Base-by-base conservation (phyloP, 2,888 invertebrate species). In the Drosophila melanosoma region DNA sequence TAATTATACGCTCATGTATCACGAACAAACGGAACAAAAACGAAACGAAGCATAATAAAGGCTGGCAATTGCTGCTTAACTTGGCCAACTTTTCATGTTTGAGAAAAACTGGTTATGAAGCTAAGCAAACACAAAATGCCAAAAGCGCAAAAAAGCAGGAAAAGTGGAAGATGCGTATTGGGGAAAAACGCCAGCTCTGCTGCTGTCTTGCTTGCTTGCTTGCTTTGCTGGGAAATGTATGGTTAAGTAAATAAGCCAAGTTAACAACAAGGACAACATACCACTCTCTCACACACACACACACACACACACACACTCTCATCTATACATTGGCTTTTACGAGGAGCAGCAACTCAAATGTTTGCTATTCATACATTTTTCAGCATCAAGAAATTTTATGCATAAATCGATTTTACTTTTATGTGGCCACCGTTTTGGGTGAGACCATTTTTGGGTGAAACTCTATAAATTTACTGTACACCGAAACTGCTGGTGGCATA, bases 41-140 rank as follows among this genome's bases (percentile, higher is more conserved):
- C 73, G 49, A 69, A 76, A 76, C 59, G 62, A 65, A 58, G 56
- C 42, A 69, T 69, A 60, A 78, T 76, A 83, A 77, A 67, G 68
- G 57, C n/a, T 51, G 74, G 59, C 86, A 73, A 71, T 74, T 69
- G 79, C 77, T 81, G 90, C 86, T 87, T 86, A 79, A 76, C 87
- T 87, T 90, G 83, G 83, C 87, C 87, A 87, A 76, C 84, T 87
- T 87, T 87, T 90, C 76, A 79, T 74, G 64, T 74, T 77, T 61
- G 58, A 90, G 90, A 88, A 90, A 87, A 87, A 81, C 83, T 87
- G 87, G 87, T 83, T 88, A 86, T 75, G 81, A 90, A 87, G 87
- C 83, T 88, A 86, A 90, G 85, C 82, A 84, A 77, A 83, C 73
- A 79, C 42, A 40, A 61, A 38, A 63, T 40, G 53, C 62, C 62